Percentiles rank a stretch among this genome's conserved stretches.
These are phyloP conservation scores for Mola mola DNA, from an alignment of 2,113 vertebrate genomes.

Conservation along the genomic window DNA sequence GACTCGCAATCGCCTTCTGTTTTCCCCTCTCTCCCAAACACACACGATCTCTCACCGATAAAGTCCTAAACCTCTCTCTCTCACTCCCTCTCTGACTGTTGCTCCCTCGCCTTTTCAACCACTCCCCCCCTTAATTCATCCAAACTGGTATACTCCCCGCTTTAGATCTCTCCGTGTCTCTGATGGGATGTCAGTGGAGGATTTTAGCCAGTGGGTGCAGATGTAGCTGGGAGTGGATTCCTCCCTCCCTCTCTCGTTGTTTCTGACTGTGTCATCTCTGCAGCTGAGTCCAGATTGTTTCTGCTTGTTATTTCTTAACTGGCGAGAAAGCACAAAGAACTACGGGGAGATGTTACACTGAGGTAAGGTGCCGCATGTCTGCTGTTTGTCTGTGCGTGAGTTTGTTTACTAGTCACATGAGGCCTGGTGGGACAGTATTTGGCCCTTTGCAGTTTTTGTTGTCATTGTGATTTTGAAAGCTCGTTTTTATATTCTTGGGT, in stretches of 20 bases:
- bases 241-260: slow-evolving; percentile 33
- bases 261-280: slow-evolving; percentile 43
- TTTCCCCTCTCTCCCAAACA: slow-evolving; percentile 15
- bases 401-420: background rate
- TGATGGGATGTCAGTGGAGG: slow-evolving; percentile 72
- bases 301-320: slow-evolving; percentile 49
- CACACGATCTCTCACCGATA: slow-evolving; percentile 1
- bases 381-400: slow-evolving; percentile 11
- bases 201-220: slow-evolving; percentile 68
- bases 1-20: slow-evolving; percentile 45
- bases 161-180: slow-evolving; percentile 33
- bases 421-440: background rate
- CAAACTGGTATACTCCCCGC: slow-evolving; percentile 50
- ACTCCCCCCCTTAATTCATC: slow-evolving; percentile 45
- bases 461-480: background rate
- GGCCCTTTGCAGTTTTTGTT: background rate
- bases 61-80: slow-evolving; percentile 45
- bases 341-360: slow-evolving; percentile 31
- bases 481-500: slow-evolving; percentile 18
- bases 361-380: slow-evolving; percentile 62
- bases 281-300: slow-evolving; percentile 45
- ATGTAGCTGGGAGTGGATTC: slow-evolving; percentile 43
- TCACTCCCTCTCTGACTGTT: slow-evolving; percentile 24
- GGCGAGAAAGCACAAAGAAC: slow-evolving; percentile 30
- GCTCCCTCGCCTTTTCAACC: slow-evolving; percentile 44